Conservation (phyloP, 1,140 invertebrate species). For the Pteromalus puparum region DNA sequence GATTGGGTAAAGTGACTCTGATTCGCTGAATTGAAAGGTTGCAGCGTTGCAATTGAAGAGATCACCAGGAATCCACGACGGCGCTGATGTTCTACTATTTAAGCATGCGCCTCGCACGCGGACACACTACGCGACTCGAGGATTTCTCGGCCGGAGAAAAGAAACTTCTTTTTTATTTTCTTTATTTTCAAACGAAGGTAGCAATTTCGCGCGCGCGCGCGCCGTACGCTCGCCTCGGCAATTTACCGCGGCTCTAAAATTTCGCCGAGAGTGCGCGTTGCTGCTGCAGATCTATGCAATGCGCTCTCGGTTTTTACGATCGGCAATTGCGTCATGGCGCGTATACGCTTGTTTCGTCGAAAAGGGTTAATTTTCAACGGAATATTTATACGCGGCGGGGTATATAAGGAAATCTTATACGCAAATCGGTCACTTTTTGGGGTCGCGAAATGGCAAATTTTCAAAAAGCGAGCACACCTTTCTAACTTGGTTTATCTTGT, state of each 20-base stretch:
- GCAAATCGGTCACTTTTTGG: no score
- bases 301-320: background rate
- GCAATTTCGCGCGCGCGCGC: background rate
- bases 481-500: no score
- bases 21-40: conserved; percentile 49
- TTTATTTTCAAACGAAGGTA: background rate
- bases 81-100: background rate
- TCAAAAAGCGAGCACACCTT: no score
- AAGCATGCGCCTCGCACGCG: background rate
- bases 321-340: no score
- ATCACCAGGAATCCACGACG: conserved; percentile 8
- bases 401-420: no score
- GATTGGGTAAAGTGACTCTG: conserved; percentile 51
- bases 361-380: background rate
- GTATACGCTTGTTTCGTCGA: background rate
- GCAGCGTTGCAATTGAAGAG: conserved; percentile 31
- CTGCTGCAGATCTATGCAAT: no score
- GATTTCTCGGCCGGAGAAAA: background rate
- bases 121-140: background rate
- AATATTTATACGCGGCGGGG: no score
- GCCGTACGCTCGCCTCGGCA: background rate
- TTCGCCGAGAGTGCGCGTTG: background rate
- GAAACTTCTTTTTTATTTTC: background rate
- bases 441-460: no score
- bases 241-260: conserved; percentile 8